phyloP scores from a whole-genome alignment of 2,888 invertebrate genomes.

The Muscina levida region DNA sequence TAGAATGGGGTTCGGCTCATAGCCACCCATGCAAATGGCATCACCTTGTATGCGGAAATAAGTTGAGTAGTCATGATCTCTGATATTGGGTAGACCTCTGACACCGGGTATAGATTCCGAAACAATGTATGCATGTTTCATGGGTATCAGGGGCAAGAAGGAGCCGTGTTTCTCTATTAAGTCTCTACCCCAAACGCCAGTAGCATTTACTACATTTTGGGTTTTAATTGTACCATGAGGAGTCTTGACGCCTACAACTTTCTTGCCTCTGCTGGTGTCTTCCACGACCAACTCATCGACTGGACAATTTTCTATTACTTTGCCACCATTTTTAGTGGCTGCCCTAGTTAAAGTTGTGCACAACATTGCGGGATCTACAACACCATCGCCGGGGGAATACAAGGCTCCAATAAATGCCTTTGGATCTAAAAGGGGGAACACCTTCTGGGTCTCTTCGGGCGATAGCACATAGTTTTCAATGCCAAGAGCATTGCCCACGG shows the following conservation, averaged over 20 bases:
- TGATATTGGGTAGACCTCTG: conserved; percentile 88
- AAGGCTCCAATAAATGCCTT: conserved; percentile 88
- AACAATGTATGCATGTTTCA: conserved; percentile 94
- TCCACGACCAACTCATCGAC: conserved; percentile 87
- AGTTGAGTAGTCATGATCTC: conserved; percentile 91
- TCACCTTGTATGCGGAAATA: conserved; percentile 93
- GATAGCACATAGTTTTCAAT: conserved; percentile 88
- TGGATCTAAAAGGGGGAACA: conserved; percentile 89
- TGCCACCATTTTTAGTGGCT: conserved; percentile 86
- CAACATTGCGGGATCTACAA: conserved; percentile 91
- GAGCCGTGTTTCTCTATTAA: conserved; percentile 81
- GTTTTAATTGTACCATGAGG: conserved; percentile 86
- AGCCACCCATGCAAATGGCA: conserved; percentile 91
- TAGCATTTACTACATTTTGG: conserved; percentile 86
- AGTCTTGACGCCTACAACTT: conserved; percentile 89
- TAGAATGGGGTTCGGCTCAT: conserved; percentile 91
- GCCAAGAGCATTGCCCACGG: conserved; percentile 89
- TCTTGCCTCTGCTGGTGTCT: conserved; percentile 81
- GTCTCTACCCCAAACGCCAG: conserved; percentile 90
- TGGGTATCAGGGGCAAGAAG: conserved; percentile 88
- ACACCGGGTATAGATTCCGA: conserved; percentile 89
- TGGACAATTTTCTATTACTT: conserved; percentile 88
- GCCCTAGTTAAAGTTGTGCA: conserved; percentile 87
- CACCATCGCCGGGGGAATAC: conserved; percentile 90
- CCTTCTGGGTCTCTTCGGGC: conserved; percentile 87